Evolutionary conservation across 2,797 vertebrate species (phyloP), one percentile per base, ranked within the genome.

Genomic region (Malacoctenus gilli): DNA sequence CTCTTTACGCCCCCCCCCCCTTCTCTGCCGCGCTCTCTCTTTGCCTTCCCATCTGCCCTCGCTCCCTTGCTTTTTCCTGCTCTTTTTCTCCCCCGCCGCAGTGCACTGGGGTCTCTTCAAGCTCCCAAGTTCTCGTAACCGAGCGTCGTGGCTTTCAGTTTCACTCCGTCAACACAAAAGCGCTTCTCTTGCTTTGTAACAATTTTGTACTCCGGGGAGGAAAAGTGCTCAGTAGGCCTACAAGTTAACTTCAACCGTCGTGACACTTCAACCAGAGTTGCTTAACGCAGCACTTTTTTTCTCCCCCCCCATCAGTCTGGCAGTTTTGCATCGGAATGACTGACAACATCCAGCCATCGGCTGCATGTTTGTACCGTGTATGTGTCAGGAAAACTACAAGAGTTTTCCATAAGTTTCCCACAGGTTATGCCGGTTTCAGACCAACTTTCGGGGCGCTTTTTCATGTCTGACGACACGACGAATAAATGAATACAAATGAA

Each of bases 111-210:
- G 63, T 31, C 71, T 82, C 68, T 81, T 75, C 55, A 31, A 39
- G 50, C 74, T 53, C 36, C 37, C 39, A 30, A 69, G 58, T 79
- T 61, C 83, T 77, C 58, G 72, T 77, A 83, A 80, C 77, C 62
- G 76, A 59, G 63, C 52, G 14, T 49, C 37, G 65, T 39, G 71
- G 74, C 70, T 81, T 84, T 79, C 72, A 47, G 58, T 79, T 83
- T 80, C 73, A 70, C 83, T 77, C 82, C 86, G 73, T 85, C 77
- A 75, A 81, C 66, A 59, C 83, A 61, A 88, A 89, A 75, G 75
- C 70, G 34, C 86, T 85, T 76, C 69, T 75, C 68, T 37, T 54
- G 58, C 88, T 88, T 88, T 87, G 77, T 80, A 80, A 85, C 84
- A 74, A 83, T 86, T 86, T 84, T 79, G 51, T 56, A 54, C 84